These are phyloP conservation scores for Periophthalmus magnuspinnatus DNA, from an alignment of 2,797 vertebrate genomes.

Conservation along the genomic window DNA sequence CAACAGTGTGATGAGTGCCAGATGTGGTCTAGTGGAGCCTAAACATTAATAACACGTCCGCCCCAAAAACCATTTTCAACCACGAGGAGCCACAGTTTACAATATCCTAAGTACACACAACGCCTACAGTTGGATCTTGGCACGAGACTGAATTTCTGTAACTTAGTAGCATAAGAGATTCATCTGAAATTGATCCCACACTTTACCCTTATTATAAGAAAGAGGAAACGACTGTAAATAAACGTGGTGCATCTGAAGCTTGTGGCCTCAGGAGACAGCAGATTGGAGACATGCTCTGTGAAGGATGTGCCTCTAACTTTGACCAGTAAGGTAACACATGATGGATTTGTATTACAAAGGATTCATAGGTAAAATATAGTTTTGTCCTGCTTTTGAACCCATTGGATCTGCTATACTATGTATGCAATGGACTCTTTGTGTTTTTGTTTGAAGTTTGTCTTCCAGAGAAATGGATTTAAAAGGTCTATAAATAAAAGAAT, in stretches of 20 bases:
- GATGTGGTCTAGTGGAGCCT: constrained; percentile 74
- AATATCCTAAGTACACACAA: constrained; percentile 65
- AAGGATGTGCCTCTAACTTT: constrained; percentile 31
- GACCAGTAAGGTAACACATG: constrained; percentile 38
- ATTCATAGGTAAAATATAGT: constrained; percentile 53
- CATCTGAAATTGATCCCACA: constrained; percentile 56
- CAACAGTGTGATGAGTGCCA: constrained; percentile 78
- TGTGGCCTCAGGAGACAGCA: constrained; percentile 19
- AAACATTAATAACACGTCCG: constrained; percentile 79
- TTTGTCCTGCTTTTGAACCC: constrained; percentile 63
- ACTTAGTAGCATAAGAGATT: constrained; percentile 60
- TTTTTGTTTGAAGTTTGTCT: constrained; percentile 52
- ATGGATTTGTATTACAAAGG: constrained; percentile 47
- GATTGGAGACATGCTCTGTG: constrained; percentile 17
- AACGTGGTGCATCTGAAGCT: constrained; percentile 22
- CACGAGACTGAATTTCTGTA: constrained; percentile 44
- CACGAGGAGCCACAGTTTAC: constrained; percentile 68
- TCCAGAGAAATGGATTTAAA: constrained; percentile 37
- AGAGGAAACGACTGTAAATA: constrained; percentile 38
- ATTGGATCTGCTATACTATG: constrained; percentile 15
- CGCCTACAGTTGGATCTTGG: constrained; percentile 58
- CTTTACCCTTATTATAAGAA: constrained; percentile 56
- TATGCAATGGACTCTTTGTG: constrained; percentile 30
- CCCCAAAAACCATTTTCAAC: constrained; percentile 67
- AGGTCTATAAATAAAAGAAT: constrained; percentile 39